Conservation (phyloP, 2,113 vertebrate genomes). For the Amazona vittata region DNA sequence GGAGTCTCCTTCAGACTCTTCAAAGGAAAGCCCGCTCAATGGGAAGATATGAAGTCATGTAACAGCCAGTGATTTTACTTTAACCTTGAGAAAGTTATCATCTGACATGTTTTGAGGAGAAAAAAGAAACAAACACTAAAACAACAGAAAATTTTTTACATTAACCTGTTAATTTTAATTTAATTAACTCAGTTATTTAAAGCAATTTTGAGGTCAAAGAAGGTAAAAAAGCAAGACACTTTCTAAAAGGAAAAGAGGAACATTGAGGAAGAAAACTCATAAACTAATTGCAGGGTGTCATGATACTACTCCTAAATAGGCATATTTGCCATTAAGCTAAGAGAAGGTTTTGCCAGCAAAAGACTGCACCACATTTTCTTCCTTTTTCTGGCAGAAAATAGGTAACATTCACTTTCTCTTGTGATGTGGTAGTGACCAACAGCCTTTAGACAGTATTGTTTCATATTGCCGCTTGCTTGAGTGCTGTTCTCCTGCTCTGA, state of each 20-base stretch:
- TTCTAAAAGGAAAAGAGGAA: neutral
- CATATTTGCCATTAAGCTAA: neutral
- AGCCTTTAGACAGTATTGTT: neutral
- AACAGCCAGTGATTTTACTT: neutral
- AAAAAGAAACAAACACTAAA: neutral
- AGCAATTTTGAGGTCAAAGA: neutral
- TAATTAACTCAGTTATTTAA: neutral
- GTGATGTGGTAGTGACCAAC: neutral
- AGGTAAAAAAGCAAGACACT: neutral
- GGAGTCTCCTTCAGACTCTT: neutral
- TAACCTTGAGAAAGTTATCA: neutral
- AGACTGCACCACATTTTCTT: neutral
- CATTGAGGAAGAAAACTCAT: neutral
- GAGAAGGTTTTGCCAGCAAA: neutral
- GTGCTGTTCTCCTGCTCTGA: neutral
- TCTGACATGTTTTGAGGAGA: neutral
- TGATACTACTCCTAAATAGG: neutral
- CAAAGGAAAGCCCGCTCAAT: neutral
- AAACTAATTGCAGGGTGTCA: neutral
- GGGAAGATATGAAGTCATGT: neutral
- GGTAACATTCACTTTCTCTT: neutral
- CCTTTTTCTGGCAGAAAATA: neutral
- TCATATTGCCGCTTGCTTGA: neutral
- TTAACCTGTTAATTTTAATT: neutral
- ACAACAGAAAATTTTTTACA: neutral